These are phyloP conservation scores for Achlya flavicornis DNA, from an alignment of 2,888 invertebrate genomes.

Conservation along the genomic window DNA sequence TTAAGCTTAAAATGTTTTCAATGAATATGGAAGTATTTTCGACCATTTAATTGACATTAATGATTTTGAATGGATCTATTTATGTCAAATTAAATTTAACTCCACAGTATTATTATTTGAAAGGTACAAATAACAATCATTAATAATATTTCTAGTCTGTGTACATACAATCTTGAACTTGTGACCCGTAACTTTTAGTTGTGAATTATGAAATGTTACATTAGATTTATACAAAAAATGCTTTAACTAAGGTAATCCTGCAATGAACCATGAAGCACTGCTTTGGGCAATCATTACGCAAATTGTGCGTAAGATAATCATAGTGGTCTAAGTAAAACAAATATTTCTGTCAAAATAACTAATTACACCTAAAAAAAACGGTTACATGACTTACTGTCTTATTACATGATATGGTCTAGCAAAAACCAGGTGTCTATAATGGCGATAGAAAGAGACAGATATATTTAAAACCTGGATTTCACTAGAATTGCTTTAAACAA, in stretches of 20 bases:
- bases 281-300: not conserved
- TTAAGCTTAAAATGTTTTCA: not conserved
- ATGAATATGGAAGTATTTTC: not conserved
- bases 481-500: no score
- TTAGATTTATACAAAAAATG: not conserved
- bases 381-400: no score
- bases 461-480: no score
- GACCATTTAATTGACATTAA: not conserved
- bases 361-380: no score
- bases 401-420: no score
- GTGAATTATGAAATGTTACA: not conserved
- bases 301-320: not conserved
- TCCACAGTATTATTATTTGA: not conserved
- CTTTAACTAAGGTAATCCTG: not conserved
- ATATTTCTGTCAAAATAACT: no score
- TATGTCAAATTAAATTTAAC: not conserved
- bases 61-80: not conserved
- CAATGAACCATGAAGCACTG: not conserved
- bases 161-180: not conserved
- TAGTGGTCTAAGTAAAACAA: not conserved
- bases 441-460: no score
- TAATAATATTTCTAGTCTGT: constrained; percentile 1
- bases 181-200: not conserved
- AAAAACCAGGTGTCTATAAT: no score
- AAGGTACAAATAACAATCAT: not conserved